Percentiles rank a stretch among this genome's conserved stretches.
Conservation (phyloP, 2,888 invertebrate species). For the Melieria picta region DNA sequence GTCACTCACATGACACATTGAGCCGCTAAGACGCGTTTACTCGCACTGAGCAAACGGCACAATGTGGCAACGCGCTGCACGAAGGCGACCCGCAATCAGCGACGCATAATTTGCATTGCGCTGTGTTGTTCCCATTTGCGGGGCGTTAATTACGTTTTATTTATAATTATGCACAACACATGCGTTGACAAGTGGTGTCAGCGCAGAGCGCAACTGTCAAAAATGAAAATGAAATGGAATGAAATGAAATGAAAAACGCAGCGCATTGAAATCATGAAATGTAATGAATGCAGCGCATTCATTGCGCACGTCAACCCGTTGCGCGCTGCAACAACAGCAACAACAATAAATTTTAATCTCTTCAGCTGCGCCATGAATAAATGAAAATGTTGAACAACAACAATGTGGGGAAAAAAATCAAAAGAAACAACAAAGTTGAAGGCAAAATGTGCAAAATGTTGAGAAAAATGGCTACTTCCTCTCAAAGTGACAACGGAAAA, state of each 20-base stretch:
- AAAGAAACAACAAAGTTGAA: constrained; percentile 1
- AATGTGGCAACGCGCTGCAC: too few relatives aligned
- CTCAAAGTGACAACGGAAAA: constrained; percentile 9
- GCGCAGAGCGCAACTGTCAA: constrained; percentile 11
- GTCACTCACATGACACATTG: too few relatives aligned
- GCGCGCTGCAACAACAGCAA: constrained; percentile 14
- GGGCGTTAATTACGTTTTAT: constrained; percentile 42
- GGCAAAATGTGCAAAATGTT: constrained; percentile 8
- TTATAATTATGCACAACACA: constrained; percentile 42
- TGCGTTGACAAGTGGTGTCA: constrained; percentile 43
- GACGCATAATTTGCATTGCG: constrained; percentile 30
- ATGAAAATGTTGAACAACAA: background rate
- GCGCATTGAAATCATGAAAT: background rate
- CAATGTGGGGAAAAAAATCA: background rate
- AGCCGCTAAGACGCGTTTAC: too few relatives aligned
- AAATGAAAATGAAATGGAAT: background rate
- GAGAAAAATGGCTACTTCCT: constrained; percentile 36
- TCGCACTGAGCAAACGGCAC: too few relatives aligned
- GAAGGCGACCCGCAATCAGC: constrained; percentile 8
- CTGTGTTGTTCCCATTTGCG: constrained; percentile 21
- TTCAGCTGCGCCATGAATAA: background rate
- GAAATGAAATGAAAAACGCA: too few relatives aligned
- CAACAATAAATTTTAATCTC: constrained; percentile 6
- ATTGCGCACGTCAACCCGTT: background rate
- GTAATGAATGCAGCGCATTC: background rate